Percentiles rank a stretch among this genome's conserved stretches.
Conservation (phyloP, 2,113 vertebrate species). For the Eurystomus gularis region DNA sequence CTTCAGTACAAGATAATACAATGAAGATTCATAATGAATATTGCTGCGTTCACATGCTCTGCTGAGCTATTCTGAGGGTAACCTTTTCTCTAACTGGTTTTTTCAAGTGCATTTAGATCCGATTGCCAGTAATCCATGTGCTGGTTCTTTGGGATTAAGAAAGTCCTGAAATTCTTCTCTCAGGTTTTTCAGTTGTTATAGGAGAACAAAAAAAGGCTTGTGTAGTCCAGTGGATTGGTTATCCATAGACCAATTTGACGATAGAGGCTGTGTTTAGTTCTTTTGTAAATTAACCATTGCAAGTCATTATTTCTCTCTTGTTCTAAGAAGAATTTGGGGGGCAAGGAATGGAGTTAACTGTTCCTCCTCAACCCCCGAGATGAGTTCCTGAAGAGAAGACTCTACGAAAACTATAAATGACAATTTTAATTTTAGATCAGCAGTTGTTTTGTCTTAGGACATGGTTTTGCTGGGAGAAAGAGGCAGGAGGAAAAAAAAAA, state of each 20-base stretch:
- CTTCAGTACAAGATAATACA: not conserved
- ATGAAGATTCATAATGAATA: fast-evolving
- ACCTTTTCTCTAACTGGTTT: not conserved
- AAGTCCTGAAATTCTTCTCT: not conserved
- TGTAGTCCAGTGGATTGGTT: not conserved
- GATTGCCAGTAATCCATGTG: not conserved
- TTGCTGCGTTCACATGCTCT: not conserved
- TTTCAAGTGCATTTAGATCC: not conserved
- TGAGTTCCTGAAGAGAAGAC: not conserved
- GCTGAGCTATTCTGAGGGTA: not conserved
- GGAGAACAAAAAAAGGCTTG: not conserved
- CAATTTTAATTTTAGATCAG: not conserved
- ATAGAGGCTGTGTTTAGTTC: not conserved
- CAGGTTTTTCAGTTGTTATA: not conserved
- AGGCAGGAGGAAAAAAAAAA: not conserved
- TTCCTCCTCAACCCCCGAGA: not conserved
- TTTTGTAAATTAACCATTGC: not conserved
- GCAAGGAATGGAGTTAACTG: not conserved
- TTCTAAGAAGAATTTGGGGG: not conserved
- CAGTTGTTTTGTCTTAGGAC: not conserved
- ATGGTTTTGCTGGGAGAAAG: not conserved
- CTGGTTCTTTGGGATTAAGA: not conserved
- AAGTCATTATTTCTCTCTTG: not conserved
- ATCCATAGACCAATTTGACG: not conserved
- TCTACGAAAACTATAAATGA: not conserved